These are phyloP conservation scores for Dreissena polymorpha DNA, from an alignment of 1,140 invertebrate species.

Conservation along the genomic window DNA sequence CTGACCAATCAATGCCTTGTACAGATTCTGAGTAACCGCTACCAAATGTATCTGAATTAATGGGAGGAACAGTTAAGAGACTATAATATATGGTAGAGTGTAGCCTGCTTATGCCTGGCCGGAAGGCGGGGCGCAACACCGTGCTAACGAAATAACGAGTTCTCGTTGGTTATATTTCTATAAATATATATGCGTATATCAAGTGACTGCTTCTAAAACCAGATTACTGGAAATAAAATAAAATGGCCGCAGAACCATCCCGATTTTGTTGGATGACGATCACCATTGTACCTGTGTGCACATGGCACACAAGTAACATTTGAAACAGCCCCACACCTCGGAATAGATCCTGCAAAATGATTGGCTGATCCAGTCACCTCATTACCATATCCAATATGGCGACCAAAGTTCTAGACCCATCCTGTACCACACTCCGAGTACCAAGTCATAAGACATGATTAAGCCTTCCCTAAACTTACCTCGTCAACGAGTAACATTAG, in stretches of 20 bases:
- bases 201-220: conserved; percentile 26
- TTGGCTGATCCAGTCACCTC: conserved; percentile 66
- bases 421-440: conserved; percentile 51
- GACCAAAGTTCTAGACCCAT: conserved; percentile 56
- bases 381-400: conserved; percentile 66
- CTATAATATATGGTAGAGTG: conserved; percentile 6
- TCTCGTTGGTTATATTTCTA: too few relatives aligned
- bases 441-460: conserved; percentile 50
- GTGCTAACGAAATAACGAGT: too few relatives aligned
- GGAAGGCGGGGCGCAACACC: neutral
- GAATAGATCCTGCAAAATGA: conserved; percentile 64
- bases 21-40: neutral
- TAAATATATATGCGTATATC: conserved; percentile 10
- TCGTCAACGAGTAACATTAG: conserved; percentile 39
- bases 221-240: conserved; percentile 50
- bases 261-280: conserved; percentile 36
- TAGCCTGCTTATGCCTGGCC: neutral
- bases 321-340: conserved; percentile 64
- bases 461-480: conserved; percentile 63
- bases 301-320: conserved; percentile 48
- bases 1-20: too few relatives aligned
- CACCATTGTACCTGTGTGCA: conserved; percentile 30
- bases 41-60: neutral
- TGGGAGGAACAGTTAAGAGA: conserved; percentile 4
- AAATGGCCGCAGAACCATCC: conserved; percentile 48